Evolutionary conservation across 2,888 invertebrate genomes (phyloP), one percentile per base, ranked within the genome.

Genomic region (Drosophila subquinaria): DNA sequence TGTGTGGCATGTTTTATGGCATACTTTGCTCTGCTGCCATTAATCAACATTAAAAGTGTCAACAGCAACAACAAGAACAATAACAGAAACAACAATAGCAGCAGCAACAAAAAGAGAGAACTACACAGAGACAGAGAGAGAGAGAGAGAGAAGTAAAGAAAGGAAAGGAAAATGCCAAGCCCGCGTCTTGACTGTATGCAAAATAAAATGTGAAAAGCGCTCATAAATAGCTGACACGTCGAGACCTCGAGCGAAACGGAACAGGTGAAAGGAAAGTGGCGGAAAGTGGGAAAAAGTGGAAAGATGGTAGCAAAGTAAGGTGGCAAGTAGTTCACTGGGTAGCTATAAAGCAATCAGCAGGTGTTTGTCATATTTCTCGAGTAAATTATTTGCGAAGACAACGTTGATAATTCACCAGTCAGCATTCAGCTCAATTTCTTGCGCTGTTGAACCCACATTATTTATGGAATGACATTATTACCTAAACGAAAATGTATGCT

Each of bases 31-130:
- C 51, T 33, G 69, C 69, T 64, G 61, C 84, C 87, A 82, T 82
- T 82, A 82, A 82, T 82, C 82, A 82, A 87, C 82, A 87, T 82
- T 82, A 87, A 82, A 83, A 71, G 84, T 87, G 82, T 87, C 82
- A 20, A 20, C 20, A 20, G 2, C 20, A 83, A 79, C 82, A 68
- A 43, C 45, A 69, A 50, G 51, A 63, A 4, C 30, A 33, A 35
- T 3, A 15, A 17, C 23, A 33, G 23, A 1, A 15, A 17, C 53
- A 53, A 52, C 52, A 52, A 36, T n/a, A 15, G 38, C 23, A 23
- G 20, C 20, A 50, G 17, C 11, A 52, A 17, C 38, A 55, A 27
- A 48, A 55, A 15, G 6, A 36, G 35, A 15, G 51, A n/a, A 27
- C 27, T 27, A 27, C 3, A 33, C 4, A 50, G 33, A 27, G 15